Evolutionary conservation across 2,113 vertebrate species (phyloP), one percentile per base, ranked within the genome.

Genomic region (Ellobius talpinus): DNA sequence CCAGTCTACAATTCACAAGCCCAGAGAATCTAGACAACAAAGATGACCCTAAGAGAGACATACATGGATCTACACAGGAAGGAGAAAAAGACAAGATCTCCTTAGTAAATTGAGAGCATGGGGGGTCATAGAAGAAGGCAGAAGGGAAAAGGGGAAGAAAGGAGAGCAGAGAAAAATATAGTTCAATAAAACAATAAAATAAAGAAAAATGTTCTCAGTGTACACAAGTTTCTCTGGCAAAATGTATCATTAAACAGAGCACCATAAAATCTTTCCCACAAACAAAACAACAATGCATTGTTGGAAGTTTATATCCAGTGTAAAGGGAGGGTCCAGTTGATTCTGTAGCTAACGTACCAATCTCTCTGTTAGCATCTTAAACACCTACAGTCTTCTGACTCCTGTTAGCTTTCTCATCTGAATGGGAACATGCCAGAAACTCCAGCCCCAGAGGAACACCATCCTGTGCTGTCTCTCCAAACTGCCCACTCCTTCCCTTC

Each of bases 291-390:
- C 16, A 39, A 61, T 86, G 63, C 6, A 65, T 39, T 36, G 23
- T 63, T 77, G 31, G 78, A 88, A 85, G 29, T 33, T 90, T 94
- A 73, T 85, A 87, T 61, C 70, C 33, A 81, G 21, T 91, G 21
- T 91, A 66, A 76, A 87, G 42, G 65, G 74, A 87, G 84, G 6
- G 86, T 68, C 74, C 8, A 65, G 58, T 17, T 82, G 58, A 87
- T 66, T 77, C 85, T 82, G 78, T 31, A 70, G 94, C 31, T 70
- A 36, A 81, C 81, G 36, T 39, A 63, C 58, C 65, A 85, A 77
- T 45, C 73, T 74, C 45, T 90, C 47, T 94, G 87, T 90, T 73
- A 76, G 82, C 36, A 88, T 78, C 33, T 23, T 47, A 95, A 93
- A 23, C 63, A n/a, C 63, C 65, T 74, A 74, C 3, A 91, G 50